Evolutionary conservation across 2,888 invertebrate species (phyloP).

Genomic region (Noctua pronuba): DNA sequence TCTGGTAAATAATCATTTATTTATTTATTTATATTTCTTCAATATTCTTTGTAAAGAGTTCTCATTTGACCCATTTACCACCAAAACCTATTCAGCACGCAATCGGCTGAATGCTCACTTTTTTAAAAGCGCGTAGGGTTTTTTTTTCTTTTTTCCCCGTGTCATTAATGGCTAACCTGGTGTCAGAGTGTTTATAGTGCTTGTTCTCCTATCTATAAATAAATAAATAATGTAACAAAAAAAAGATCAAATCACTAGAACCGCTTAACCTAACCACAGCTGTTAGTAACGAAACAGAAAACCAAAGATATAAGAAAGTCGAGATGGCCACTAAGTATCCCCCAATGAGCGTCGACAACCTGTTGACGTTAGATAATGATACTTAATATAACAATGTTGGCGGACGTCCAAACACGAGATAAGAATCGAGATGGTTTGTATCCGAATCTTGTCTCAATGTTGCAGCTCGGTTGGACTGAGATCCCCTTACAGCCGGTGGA

Average conservation of each 20-base stretch:
- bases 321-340: slow-evolving; percentile 36
- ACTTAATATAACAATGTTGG: slow-evolving; percentile 53
- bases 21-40: no score
- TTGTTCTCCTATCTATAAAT: no score
- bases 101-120: no score
- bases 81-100: no score
- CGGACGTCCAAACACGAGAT: slow-evolving; percentile 45
- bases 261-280: slow-evolving; percentile 3
- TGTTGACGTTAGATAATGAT: slow-evolving; percentile 57
- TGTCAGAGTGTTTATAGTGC: no score
- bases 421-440: slow-evolving; percentile 42
- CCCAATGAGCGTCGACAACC: slow-evolving; percentile 57
- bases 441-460: slow-evolving; percentile 17
- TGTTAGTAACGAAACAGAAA: background rate
- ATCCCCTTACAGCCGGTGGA: background rate
- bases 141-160: no score
- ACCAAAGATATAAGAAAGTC: slow-evolving; percentile 11
- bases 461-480: background rate
- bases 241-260: slow-evolving; percentile 11
- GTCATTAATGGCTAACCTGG: no score
- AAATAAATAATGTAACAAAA: no score
- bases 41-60: no score
- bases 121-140: no score
- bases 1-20: no score
- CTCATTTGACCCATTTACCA: no score